These are phyloP conservation scores for Eumaeus atala DNA, from an alignment of 1,140 invertebrate genomes.

Conservation along the genomic window DNA sequence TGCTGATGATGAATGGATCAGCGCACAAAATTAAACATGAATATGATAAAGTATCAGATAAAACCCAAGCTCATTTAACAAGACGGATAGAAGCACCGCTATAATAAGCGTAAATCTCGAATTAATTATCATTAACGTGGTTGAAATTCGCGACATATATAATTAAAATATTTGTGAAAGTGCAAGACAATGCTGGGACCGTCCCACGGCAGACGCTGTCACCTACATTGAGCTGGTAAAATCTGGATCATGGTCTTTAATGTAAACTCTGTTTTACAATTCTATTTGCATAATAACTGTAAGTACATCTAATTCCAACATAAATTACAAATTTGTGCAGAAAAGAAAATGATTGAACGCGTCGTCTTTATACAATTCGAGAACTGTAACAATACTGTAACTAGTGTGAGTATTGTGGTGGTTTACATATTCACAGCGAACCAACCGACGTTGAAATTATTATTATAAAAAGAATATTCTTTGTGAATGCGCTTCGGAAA, in stretches of 20 bases:
- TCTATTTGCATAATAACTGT: constrained; percentile 3
- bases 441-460: too few relatives aligned
- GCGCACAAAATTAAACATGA: too few relatives aligned
- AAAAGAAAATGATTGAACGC: too few relatives aligned
- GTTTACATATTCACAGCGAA: too few relatives aligned
- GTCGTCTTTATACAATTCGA: too few relatives aligned
- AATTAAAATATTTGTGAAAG: constrained; percentile 60
- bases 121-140: constrained; percentile 16
- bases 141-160: constrained; percentile 49
- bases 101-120: constrained; percentile 3
- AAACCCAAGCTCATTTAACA: constrained; percentile 3
- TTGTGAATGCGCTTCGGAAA: too few relatives aligned
- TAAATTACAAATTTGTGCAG: too few relatives aligned
- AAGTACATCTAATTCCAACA: neutral
- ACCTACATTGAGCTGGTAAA: constrained; percentile 34
- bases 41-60: neutral
- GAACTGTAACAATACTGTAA: too few relatives aligned
- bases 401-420: too few relatives aligned
- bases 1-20: too few relatives aligned
- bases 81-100: constrained; percentile 12
- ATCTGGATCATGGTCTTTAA: constrained; percentile 44
- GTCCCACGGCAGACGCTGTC: constrained; percentile 42
- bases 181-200: constrained; percentile 40
- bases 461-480: too few relatives aligned
- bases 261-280: constrained; percentile 5